phyloP scores from a whole-genome alignment of 2,888 invertebrate species.

The Philereme vetulata region DNA sequence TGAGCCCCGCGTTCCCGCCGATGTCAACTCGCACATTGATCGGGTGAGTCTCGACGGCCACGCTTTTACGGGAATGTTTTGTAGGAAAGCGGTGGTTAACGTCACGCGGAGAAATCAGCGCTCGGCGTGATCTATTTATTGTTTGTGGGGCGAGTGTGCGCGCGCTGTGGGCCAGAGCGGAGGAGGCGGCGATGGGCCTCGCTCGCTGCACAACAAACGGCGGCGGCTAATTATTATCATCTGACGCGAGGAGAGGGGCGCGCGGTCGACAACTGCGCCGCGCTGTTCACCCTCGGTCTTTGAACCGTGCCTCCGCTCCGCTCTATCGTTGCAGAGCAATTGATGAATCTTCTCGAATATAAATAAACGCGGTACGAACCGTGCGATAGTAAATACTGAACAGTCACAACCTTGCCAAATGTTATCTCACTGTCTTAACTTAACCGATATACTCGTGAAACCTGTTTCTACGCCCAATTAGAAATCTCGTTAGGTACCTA shows the following conservation, averaged over 20 bases:
- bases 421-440: conserved; percentile 1
- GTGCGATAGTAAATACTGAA: neutral
- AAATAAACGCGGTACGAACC: conserved; percentile 15
- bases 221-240: conserved; percentile 44
- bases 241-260: conserved; percentile 42
- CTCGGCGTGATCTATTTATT: conserved; percentile 16
- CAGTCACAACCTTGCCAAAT: conserved; percentile 13
- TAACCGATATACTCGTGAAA: too few species aligned
- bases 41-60: conserved; percentile 63
- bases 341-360: conserved; percentile 57
- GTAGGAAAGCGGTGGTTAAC: conserved; percentile 4
- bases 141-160: conserved; percentile 16
- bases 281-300: conserved; percentile 61
- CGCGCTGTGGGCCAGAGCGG: conserved; percentile 27
- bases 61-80: conserved; percentile 22
- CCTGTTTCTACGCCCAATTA: too few species aligned
- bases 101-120: conserved; percentile 25
- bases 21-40: conserved; percentile 74
- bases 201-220: conserved; percentile 43
- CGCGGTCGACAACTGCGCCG: conserved; percentile 40
- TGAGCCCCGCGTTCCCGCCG: conserved; percentile 61
- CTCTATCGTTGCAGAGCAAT: conserved; percentile 47
- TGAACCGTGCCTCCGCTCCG: conserved; percentile 58
- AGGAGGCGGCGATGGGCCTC: conserved; percentile 31
- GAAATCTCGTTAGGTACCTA: neutral